Evolutionary conservation across 2,113 vertebrate genomes (phyloP), one percentile per base, ranked within the genome.

Genomic region (Meleagris gallopavo): DNA sequence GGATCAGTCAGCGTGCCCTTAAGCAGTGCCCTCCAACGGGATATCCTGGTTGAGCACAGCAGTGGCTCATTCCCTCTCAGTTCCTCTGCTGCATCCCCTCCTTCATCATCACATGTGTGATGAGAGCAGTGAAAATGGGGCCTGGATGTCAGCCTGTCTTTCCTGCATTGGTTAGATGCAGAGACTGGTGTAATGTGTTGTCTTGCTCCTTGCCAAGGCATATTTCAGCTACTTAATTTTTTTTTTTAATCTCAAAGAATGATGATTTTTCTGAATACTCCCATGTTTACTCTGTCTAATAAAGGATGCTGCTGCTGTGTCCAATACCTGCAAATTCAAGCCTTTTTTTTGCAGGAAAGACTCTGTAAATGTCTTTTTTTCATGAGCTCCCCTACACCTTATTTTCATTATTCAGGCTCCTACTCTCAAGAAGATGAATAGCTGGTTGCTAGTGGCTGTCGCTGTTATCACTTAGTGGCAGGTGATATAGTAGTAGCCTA

Each of bases 401-500:
- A 16, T 67, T 90, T 83, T 50, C 13, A 38, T 93, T 93, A 32
- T 55, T 89, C 75, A 77, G 58, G 16, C 43, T 86, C 10, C 40
- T 72, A 6, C 34, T 81, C 6, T 13, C 38, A 41, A 30, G 88
- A 88, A 86, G 86, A 85, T 93, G 83, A 62, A 13, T 79, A 83
- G 46, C 77, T 48, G 15, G 55, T 78, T 82, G 58, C 78, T 54
- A 41, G 88, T 50, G 9, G 55, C 82, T 90, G 48, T 74, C 1
- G 0, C 62, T 74, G 85, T 73, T 90, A 80, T 32, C 89, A 46
- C 77, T 90, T 90, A 3, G 12, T 87, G 66, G 80, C 80, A 86
- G 73, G 25, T 95, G 85, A 96, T 85, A 29, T 30, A 95, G 81
- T 25, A 60, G 83, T 78, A 75, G 62, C 54, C 8, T 40, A 70